phyloP scores from a whole-genome alignment of 2,113 vertebrate species.

The Gasterosteus aculeatus region DNA sequence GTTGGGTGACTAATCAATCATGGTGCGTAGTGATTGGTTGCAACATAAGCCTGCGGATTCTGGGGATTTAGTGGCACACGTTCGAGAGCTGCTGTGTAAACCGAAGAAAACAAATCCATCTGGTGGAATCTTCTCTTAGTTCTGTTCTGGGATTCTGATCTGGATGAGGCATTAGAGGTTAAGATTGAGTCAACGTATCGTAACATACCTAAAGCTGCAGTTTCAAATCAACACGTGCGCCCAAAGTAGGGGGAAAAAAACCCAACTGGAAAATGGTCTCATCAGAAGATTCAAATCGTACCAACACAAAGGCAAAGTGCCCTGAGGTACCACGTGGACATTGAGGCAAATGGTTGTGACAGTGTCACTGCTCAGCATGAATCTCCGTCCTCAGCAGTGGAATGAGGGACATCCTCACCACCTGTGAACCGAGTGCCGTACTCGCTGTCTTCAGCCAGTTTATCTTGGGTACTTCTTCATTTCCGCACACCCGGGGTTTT shows the following conservation, averaged over 20 bases:
- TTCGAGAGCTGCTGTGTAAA: conserved; percentile 37
- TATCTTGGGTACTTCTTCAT: conserved; percentile 54
- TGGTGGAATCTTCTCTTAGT: conserved; percentile 9
- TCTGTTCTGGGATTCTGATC: conserved; percentile 2
- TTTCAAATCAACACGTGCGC: background rate
- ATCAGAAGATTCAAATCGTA: conserved; percentile 10
- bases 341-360: conserved; percentile 22
- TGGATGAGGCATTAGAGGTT: conserved; percentile 8
- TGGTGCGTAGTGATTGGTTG: conserved; percentile 6
- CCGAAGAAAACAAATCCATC: conserved; percentile 34
- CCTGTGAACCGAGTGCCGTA: background rate
- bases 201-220: background rate
- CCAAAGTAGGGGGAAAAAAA: background rate
- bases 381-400: conserved; percentile 15
- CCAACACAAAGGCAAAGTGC: conserved; percentile 16
- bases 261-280: background rate
- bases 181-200: background rate
- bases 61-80: conserved; percentile 33
- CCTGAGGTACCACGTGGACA: conserved; percentile 9
- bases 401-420: conserved; percentile 46
- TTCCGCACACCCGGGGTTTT: conserved; percentile 68
- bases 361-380: conserved; percentile 25
- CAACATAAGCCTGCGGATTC: conserved; percentile 27
- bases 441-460: conserved; percentile 47
- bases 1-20: conserved; percentile 37